Evolutionary conservation across 2,888 invertebrate species (phyloP).

Genomic region (Spialia ferax): DNA sequence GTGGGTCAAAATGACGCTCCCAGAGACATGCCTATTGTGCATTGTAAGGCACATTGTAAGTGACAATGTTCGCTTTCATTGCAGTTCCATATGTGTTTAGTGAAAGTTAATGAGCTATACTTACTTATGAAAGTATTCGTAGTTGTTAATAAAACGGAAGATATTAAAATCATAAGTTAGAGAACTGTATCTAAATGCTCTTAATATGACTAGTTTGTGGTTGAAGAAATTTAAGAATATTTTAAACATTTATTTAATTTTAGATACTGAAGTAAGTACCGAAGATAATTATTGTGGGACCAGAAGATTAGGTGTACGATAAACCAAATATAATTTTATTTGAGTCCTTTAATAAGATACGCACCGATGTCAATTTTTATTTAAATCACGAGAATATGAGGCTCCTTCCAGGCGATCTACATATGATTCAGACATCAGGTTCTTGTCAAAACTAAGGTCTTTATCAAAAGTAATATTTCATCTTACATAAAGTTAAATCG

Average conservation of each 20-base stretch:
- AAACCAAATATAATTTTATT: too few species aligned
- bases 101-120: slow-evolving; percentile 60
- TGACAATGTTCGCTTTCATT: slow-evolving; percentile 74
- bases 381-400: too few species aligned
- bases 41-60: slow-evolving; percentile 54
- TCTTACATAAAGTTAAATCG: too few species aligned
- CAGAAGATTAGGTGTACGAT: too few species aligned
- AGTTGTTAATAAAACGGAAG: slow-evolving; percentile 9
- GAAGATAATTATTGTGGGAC: too few species aligned
- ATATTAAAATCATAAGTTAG: not conserved
- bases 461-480: too few species aligned
- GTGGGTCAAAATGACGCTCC: slow-evolving; percentile 49
- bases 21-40: slow-evolving; percentile 66
- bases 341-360: too few species aligned
- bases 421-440: too few species aligned
- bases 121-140: slow-evolving; percentile 43
- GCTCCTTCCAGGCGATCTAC: too few species aligned
- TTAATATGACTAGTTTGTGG: not conserved
- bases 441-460: too few species aligned
- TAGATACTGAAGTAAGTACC: not conserved
- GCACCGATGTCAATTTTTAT: too few species aligned
- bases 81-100: slow-evolving; percentile 65
- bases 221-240: not conserved
- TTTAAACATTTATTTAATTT: too few species aligned
- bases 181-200: not conserved